Base-by-base conservation (phyloP, 2,113 vertebrate species). In the Xiphophorus couchianus region DNA sequence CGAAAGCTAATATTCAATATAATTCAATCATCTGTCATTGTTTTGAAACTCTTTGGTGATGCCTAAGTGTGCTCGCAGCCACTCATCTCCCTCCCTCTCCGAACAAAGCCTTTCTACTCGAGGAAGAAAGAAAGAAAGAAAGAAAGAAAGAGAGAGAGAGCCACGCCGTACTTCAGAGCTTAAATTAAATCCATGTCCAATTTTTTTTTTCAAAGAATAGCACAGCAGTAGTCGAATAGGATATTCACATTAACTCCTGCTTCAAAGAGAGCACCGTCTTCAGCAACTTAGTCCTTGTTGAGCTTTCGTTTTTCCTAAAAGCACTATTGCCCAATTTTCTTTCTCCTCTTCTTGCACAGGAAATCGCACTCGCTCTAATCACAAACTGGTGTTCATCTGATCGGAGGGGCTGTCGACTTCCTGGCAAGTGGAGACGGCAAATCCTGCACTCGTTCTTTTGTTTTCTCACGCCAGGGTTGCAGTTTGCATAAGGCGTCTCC, bases 231-330 rank as follows among this genome's bases (percentile, higher is more conserved):
- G 69, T 68, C 67, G 66, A 88, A 86, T 80, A 81, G 79, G 80
- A 71, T 78, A 44, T 88, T 89, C 31, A 76, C 54, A 86, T 93
- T 87, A 90, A 85, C 74, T 87, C 88, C 54, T 77, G 80, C 79
- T 88, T 92, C 87, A 93, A 89, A 93, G 90, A 81, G 72, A 77
- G 61, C 66, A 77, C 80, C 78, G 82, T 88, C 86, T 85, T 71
- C 80, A 87, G 88, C 69, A 78, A 68, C 79, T 80, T 66, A 74
- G 51, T 90, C 73, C 65, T 71, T 76, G 67, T 74, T 66, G 62
- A 81, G 72, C 60, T 63, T 0, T 14, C 25, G 30, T 62, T 66
- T 66, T 66, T 71, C 73, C 25, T 37, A 37, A 37, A 27, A 73
- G 71, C 69, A 81, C 42, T 80, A 30, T 81, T 71, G 14, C 10